Conservation (phyloP, 2,888 invertebrate genomes). For the Tribolium freemani region DNA sequence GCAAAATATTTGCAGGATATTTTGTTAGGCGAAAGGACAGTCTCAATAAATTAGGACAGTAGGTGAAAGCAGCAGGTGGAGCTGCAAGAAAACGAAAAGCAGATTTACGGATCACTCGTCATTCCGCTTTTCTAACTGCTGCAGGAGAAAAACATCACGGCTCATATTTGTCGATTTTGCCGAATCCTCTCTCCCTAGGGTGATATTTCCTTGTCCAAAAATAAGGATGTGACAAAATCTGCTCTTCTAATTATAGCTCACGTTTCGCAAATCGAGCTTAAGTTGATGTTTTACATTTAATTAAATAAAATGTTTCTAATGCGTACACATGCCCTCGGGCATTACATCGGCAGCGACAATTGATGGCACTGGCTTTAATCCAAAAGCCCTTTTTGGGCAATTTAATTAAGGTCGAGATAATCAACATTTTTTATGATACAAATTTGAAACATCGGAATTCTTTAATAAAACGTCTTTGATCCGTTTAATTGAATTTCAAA, state of each 20-base stretch:
- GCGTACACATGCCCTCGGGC: slow-evolving; percentile 4
- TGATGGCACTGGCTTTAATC: slow-evolving; percentile 4
- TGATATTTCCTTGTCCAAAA: slow-evolving; percentile 9
- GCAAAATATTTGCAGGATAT: too few relatives aligned
- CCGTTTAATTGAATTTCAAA: slow-evolving; percentile 42
- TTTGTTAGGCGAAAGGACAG: neutral
- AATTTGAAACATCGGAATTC: slow-evolving; percentile 37
- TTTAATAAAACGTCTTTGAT: slow-evolving; percentile 42
- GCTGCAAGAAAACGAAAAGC: slow-evolving; percentile 32
- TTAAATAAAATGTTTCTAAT: slow-evolving; percentile 16
- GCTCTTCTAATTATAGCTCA: slow-evolving; percentile 22
- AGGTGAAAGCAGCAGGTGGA: slow-evolving; percentile 26
- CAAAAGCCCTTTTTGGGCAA: neutral
- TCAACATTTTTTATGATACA: slow-evolving; percentile 26
- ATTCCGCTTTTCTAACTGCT: slow-evolving; percentile 39
- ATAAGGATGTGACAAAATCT: slow-evolving; percentile 3
- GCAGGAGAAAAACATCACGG: slow-evolving; percentile 29
- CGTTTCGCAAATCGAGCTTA: slow-evolving; percentile 28
- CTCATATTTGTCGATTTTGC: slow-evolving; percentile 33
- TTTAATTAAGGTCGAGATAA: slow-evolving; percentile 19
- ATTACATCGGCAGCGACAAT: neutral
- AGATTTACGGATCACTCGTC: slow-evolving; percentile 37
- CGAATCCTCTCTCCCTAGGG: slow-evolving; percentile 14
- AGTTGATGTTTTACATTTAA: slow-evolving; percentile 21
- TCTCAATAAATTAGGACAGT: slow-evolving; percentile 19